A percentile compares a stretch with the other conserved stretches of the same genome.
These are phyloP conservation scores for Chunga burmeisteri DNA, from an alignment of 2,113 vertebrate genomes.

Conservation along the genomic window DNA sequence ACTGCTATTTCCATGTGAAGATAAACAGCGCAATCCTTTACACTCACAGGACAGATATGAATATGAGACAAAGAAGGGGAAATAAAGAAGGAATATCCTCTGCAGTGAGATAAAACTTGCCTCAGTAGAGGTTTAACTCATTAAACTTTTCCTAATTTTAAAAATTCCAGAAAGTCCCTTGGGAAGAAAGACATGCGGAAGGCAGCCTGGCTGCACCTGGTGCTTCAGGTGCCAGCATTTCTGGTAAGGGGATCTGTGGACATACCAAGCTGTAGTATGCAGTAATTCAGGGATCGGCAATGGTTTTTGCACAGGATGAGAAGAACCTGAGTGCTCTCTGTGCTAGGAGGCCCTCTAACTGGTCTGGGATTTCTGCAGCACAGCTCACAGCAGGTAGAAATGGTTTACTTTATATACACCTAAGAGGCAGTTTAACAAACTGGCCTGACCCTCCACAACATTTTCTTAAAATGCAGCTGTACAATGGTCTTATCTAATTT, in stretches of 20 bases:
- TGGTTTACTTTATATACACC: neutral
- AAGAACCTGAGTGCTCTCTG: neutral
- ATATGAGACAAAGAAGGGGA: neutral
- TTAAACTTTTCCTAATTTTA: neutral
- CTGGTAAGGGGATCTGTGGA: neutral
- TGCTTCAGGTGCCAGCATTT: neutral
- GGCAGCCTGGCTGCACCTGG: neutral
- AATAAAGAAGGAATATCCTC: neutral
- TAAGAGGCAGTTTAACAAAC: neutral
- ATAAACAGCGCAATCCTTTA: neutral
- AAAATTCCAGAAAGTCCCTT: neutral
- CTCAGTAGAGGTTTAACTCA: neutral
- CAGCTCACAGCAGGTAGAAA: neutral
- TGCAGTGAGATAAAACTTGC: neutral
- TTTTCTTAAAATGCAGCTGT: neutral
- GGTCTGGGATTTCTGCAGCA: neutral
- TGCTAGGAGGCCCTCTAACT: neutral
- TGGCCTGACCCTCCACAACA: neutral
- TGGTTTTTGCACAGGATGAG: neutral
- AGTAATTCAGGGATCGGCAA: neutral
- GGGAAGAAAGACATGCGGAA: neutral
- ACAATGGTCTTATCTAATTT: neutral
- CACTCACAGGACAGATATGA: neutral
- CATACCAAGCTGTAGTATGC: accelerated
- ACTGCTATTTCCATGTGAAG: neutral